phyloP scores from a whole-genome alignment of 2,888 invertebrate genomes.

The Ephialtes manifestator region DNA sequence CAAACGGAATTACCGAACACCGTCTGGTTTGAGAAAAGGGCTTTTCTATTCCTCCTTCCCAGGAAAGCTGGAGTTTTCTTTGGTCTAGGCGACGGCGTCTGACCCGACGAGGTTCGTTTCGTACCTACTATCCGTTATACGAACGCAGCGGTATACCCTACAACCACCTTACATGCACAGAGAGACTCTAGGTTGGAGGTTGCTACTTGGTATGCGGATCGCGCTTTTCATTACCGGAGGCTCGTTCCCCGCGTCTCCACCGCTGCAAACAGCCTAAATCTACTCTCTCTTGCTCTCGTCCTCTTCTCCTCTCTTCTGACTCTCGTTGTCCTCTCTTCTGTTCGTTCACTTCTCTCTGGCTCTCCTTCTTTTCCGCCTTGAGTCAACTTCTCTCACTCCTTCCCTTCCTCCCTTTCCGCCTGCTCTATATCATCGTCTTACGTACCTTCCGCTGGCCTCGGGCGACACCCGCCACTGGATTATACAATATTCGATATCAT shows the following conservation, averaged over 20 bases:
- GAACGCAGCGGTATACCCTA: conserved; percentile 51
- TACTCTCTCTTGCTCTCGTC: conserved; percentile 77
- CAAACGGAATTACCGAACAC: conserved; percentile 9
- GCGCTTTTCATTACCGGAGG: conserved; percentile 89
- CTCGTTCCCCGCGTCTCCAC: conserved; percentile 82
- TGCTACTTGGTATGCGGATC: conserved; percentile 88
- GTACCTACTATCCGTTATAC: conserved; percentile 78
- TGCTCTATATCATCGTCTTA: conserved; percentile 75
- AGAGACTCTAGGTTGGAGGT: conserved; percentile 77
- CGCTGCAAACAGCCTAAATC: conserved; percentile 86
- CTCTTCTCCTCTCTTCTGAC: conserved; percentile 71
- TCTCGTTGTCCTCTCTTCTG: conserved; percentile 61
- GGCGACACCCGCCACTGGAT: conserved; percentile 79
- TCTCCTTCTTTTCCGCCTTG: conserved; percentile 61
- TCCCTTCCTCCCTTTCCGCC: conserved; percentile 69
- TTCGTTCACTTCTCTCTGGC: conserved; percentile 41
- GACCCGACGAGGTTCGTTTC: conserved; percentile 75
- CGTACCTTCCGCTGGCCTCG: conserved; percentile 73
- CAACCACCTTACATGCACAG: conserved; percentile 66
- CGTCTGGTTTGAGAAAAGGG: conserved; percentile 45
- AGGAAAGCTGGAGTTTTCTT: conserved; percentile 53
- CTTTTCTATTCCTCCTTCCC: conserved; percentile 55
- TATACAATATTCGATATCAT: conserved; percentile 83
- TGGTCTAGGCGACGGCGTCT: conserved; percentile 63
- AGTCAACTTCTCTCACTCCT: conserved; percentile 69